A percentile compares a stretch with the other conserved stretches of the same genome.
Evolutionary conservation across 2,113 vertebrate species (phyloP).

Genomic region (Syngnathus floridae): DNA sequence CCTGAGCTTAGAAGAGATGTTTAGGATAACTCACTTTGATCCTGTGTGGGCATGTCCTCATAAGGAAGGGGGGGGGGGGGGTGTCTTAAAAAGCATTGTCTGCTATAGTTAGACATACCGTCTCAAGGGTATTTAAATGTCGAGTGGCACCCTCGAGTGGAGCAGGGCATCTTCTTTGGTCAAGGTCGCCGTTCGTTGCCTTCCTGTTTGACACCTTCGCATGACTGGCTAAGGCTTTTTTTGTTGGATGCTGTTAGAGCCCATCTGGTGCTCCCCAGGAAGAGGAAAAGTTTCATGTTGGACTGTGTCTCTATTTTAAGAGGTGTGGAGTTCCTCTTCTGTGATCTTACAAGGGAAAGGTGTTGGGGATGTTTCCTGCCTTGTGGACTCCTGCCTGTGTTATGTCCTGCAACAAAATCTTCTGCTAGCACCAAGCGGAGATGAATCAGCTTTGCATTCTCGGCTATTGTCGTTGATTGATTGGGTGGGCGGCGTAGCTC

Average conservation of each 20-base stretch:
- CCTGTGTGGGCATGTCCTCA: constrained; percentile 3
- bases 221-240: constrained; percentile 12
- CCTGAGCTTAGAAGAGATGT: constrained; percentile 7
- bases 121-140: constrained; percentile 1
- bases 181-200: constrained; percentile 43
- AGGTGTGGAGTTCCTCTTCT: constrained; percentile 41
- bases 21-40: constrained; percentile 5
- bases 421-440: background rate
- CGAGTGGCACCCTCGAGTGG: background rate
- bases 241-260: constrained; percentile 35
- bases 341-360: constrained; percentile 33
- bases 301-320: constrained; percentile 50
- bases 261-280: constrained; percentile 61
- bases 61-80: constrained; percentile 12
- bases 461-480: background rate
- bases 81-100: constrained; percentile 2
- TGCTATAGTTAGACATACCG: constrained; percentile 6
- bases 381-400: constrained; percentile 35
- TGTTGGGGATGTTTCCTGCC: constrained; percentile 33
- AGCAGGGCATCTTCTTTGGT: constrained; percentile 10
- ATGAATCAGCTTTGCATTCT: background rate
- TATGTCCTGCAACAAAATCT: constrained; percentile 10
- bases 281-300: constrained; percentile 54
- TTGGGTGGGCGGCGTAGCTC: too few species aligned
- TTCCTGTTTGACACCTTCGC: constrained; percentile 63